These are phyloP conservation scores for Gallinago media DNA, from an alignment of 2,113 vertebrate species.

Conservation along the genomic window DNA sequence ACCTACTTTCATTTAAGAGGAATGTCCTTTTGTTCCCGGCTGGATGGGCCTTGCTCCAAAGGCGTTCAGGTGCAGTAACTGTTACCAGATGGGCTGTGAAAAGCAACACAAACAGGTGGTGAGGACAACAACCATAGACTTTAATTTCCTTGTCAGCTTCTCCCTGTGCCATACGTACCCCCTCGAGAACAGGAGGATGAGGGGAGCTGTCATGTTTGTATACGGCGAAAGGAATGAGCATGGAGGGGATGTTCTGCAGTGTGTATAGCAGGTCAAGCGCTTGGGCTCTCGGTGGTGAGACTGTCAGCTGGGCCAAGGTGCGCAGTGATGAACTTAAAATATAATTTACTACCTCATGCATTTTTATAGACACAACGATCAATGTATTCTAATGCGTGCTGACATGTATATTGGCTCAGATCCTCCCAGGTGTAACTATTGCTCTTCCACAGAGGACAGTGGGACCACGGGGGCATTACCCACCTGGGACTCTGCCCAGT, in stretches of 20 bases:
- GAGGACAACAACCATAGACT: neutral
- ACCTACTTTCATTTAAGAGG: constrained; percentile 36
- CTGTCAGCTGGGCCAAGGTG: neutral
- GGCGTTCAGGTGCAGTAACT: constrained; percentile 25
- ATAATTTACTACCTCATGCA: neutral
- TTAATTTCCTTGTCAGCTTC: constrained; percentile 12
- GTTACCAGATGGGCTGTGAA: constrained; percentile 45
- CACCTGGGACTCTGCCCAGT: neutral
- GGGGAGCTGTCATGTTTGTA: neutral
- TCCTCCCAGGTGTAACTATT: neutral
- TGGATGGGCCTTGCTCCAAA: constrained; percentile 10
- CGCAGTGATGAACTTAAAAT: neutral
- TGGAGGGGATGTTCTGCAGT: neutral
- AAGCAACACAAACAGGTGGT: constrained; percentile 25
- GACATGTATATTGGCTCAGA: neutral
- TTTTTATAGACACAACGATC: neutral
- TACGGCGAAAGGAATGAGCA: neutral
- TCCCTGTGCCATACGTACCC: neutral
- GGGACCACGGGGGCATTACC: neutral
- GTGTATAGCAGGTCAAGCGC: neutral
- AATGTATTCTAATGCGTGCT: neutral
- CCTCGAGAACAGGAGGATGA: neutral
- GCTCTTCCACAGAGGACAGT: fast-evolving
- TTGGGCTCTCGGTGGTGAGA: neutral
- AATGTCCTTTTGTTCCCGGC: constrained; percentile 55